These are phyloP conservation scores for Rhabdomys pumilio DNA, from an alignment of 2,797 vertebrate species.

Conservation along the genomic window DNA sequence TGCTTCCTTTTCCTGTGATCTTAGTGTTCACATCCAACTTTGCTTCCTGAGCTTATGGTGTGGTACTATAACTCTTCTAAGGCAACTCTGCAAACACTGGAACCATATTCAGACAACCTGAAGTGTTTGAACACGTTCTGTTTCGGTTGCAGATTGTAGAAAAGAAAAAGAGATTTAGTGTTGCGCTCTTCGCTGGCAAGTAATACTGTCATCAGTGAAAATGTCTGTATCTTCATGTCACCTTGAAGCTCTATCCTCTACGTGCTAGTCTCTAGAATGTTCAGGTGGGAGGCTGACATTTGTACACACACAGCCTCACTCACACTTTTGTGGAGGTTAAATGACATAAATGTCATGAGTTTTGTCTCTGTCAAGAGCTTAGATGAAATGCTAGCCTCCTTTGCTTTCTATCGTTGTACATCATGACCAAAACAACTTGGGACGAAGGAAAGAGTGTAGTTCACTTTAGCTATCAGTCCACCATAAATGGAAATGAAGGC, in stretches of 20 bases:
- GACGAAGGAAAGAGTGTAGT: background rate
- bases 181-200: background rate
- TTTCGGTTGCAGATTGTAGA: background rate
- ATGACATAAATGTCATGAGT: too few relatives aligned
- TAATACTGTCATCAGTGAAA: background rate
- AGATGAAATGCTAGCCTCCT: background rate
- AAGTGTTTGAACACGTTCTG: too few relatives aligned
- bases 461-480: background rate
- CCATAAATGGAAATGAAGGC: background rate
- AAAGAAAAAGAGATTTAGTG: background rate
- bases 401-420: background rate
- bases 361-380: background rate
- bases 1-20: background rate
- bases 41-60: background rate
- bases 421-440: background rate
- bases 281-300: rapidly evolving
- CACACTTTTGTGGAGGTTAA: background rate
- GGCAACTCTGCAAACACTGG: background rate
- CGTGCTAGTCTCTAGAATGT: background rate
- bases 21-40: background rate
- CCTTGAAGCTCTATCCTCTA: background rate
- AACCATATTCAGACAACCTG: too few relatives aligned
- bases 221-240: background rate
- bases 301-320: background rate
- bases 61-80: background rate